These are phyloP conservation scores for Peromyscus attwateri DNA, from an alignment of 2,797 vertebrate species.

Conservation along the genomic window DNA sequence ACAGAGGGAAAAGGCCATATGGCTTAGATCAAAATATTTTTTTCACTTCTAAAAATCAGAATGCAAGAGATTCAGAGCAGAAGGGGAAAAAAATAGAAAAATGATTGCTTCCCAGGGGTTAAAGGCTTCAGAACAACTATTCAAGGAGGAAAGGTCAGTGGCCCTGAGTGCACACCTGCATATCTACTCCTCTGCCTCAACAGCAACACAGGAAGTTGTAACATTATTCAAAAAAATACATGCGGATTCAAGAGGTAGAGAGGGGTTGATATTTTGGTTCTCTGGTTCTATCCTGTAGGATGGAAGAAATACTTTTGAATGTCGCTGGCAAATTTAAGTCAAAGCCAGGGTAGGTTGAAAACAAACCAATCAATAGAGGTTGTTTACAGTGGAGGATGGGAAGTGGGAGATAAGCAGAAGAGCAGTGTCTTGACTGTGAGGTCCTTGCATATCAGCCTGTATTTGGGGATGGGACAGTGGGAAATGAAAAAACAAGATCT, in stretches of 20 bases:
- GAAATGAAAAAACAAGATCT: neutral
- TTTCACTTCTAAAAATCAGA: constrained; percentile 77
- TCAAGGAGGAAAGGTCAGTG: constrained; percentile 7
- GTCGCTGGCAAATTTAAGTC: constrained; percentile 54
- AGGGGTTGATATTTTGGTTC: constrained; percentile 49
- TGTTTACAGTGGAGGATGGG: neutral
- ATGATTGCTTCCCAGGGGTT: constrained; percentile 51
- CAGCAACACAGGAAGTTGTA: constrained; percentile 15
- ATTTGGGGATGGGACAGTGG: neutral
- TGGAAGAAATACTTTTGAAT: constrained; percentile 54
- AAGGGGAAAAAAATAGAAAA: constrained; percentile 57
- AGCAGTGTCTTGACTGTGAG: neutral
- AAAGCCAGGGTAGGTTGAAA: constrained; percentile 27
- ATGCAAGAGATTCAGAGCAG: constrained; percentile 67
- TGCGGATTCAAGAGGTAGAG: constrained; percentile 14
- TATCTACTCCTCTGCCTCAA: constrained; percentile 29
- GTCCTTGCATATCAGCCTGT: neutral
- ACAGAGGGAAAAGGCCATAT: constrained; percentile 74
- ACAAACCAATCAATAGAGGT: neutral
- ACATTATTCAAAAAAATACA: constrained; percentile 32
- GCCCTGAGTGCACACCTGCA: neutral
- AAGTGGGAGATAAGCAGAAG: constrained; percentile 13
- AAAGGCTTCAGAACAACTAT: constrained; percentile 41
- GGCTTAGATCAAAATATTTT: constrained; percentile 83
- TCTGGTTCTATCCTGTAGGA: constrained; percentile 33